Evolutionary conservation across 2,113 vertebrate genomes (phyloP).

Genomic region (Alethe castanea): DNA sequence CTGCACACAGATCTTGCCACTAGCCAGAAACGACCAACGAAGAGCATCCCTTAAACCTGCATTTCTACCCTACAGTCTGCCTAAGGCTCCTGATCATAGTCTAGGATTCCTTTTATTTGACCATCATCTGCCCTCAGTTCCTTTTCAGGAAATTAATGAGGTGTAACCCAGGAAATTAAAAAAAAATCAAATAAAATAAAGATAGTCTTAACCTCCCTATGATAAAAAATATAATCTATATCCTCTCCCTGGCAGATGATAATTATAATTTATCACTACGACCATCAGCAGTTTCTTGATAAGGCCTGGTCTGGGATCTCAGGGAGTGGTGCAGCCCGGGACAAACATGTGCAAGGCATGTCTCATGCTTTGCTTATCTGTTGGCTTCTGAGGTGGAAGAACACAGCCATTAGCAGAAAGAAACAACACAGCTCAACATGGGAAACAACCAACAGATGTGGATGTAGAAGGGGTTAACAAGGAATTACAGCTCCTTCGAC

Average conservation of each 20-base stretch:
- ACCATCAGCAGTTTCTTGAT: background rate
- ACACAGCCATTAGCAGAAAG: background rate
- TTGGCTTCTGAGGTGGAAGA: background rate
- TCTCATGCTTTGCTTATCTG: background rate
- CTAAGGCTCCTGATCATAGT: background rate
- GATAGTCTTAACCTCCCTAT: background rate
- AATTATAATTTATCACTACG: background rate
- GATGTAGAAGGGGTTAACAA: background rate
- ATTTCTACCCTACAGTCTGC: background rate
- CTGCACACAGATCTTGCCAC: background rate
- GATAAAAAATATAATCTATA: background rate
- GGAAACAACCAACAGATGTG: fast-evolving
- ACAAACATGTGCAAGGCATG: fast-evolving
- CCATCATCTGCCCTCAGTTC: background rate
- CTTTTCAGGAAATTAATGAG: background rate
- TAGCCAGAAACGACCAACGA: background rate
- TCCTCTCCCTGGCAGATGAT: background rate
- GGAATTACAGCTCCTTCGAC: background rate
- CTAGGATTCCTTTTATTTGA: background rate
- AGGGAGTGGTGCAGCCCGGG: background rate
- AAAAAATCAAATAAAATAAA: background rate
- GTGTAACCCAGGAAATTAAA: background rate
- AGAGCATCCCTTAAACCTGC: background rate
- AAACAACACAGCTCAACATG: background rate
- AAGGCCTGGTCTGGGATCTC: background rate